A percentile compares a stretch with the other conserved stretches of the same genome.
Conservation (phyloP, 2,888 invertebrate species). For the Nemurella pictetii region DNA sequence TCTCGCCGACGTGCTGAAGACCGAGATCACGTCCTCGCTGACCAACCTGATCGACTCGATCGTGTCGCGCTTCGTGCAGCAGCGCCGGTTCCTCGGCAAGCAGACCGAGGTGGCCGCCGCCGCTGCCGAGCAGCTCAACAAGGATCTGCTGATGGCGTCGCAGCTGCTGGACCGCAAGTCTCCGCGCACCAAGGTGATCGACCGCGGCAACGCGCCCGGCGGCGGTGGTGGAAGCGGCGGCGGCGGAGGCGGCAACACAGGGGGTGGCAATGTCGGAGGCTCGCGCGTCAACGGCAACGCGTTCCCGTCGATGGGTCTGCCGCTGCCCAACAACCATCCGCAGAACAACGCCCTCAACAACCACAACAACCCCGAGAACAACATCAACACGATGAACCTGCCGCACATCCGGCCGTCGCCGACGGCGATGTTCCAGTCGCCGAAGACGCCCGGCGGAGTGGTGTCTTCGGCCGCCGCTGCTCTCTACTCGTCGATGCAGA, state of each 20-base stretch:
- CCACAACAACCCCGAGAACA: conserved; percentile 53
- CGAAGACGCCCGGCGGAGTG: conserved; percentile 68
- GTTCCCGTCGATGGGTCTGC: conserved; percentile 58
- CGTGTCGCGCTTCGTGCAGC: conserved; percentile 81
- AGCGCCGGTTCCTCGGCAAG: conserved; percentile 73
- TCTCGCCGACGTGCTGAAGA: conserved; percentile 88
- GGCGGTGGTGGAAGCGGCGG: conserved; percentile 35
- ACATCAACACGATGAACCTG: conserved; percentile 61
- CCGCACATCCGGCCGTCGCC: conserved; percentile 71
- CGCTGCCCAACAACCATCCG: conserved; percentile 44
- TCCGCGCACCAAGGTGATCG: conserved; percentile 74
- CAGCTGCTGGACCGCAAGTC: conserved; percentile 83
- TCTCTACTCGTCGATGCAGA: conserved; percentile 67
- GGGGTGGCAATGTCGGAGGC: conserved; percentile 36
- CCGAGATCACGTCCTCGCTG: conserved; percentile 83
- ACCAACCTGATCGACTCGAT: conserved; percentile 86
- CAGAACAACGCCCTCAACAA: conserved; percentile 48
- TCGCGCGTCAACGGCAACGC: conserved; percentile 43
- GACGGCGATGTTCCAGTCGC: conserved; percentile 80
- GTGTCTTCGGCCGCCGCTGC: conserved; percentile 60
- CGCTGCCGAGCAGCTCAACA: conserved; percentile 82
- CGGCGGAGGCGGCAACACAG: conserved; percentile 38
- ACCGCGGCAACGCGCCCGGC: conserved; percentile 55
- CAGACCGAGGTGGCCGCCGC: conserved; percentile 70
- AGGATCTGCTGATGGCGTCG: conserved; percentile 79